A percentile compares a stretch with the other conserved stretches of the same genome.
Evolutionary conservation across 2,888 invertebrate genomes (phyloP).

Genomic region (Teleogryllus oceanicus): DNA sequence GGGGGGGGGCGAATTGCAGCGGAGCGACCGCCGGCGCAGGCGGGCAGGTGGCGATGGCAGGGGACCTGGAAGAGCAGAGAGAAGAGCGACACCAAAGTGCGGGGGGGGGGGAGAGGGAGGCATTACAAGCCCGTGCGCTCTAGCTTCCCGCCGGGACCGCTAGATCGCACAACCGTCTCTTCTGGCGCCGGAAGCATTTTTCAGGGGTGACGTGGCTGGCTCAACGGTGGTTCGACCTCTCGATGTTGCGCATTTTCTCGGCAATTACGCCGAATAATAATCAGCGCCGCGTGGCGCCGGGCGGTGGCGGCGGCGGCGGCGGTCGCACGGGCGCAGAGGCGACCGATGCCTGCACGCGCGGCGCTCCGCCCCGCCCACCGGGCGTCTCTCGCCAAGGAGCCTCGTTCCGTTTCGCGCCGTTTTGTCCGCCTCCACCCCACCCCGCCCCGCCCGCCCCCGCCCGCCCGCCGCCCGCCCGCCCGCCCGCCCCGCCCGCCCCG

Average conservation of each 20-base stretch:
- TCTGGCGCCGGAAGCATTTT: not conserved
- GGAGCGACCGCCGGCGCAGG: not conserved
- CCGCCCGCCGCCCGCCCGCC: too few relatives aligned
- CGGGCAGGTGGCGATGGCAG: not conserved
- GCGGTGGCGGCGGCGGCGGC: not conserved
- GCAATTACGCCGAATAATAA: not conserved
- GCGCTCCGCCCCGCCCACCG: too few relatives aligned
- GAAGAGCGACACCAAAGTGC: not conserved
- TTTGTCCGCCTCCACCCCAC: too few relatives aligned
- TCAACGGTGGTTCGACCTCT: not conserved
- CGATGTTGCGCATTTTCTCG: conserved; percentile 4
- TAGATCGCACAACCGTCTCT: not conserved
- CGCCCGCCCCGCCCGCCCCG: too few relatives aligned
- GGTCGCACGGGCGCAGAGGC: not conserved
- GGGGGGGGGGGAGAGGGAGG: not conserved
- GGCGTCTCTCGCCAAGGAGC: too few relatives aligned
- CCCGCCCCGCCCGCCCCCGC: too few relatives aligned
- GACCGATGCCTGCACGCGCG: too few relatives aligned
- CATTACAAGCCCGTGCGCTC: not conserved
- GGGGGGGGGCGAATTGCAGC: not conserved
- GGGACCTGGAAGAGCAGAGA: not conserved
- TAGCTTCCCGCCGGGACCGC: not conserved
- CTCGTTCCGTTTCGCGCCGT: too few relatives aligned
- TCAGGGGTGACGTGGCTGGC: not conserved
- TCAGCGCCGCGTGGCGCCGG: not conserved